Conservation (phyloP, 2,797 vertebrate species). For the Helostoma temminkii region DNA sequence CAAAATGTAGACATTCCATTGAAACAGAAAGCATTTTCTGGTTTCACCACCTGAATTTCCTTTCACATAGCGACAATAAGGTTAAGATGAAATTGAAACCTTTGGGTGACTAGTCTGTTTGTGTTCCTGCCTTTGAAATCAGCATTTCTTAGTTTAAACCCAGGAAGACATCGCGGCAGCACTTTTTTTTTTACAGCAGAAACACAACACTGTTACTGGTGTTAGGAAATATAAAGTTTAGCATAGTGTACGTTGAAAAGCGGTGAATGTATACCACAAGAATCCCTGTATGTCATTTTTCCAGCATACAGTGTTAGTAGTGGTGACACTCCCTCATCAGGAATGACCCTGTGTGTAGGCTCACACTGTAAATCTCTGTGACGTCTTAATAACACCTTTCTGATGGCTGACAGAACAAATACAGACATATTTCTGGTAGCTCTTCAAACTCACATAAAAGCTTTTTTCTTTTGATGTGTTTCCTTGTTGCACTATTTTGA, state of each 20-base stretch:
- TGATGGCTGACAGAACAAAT: conserved; percentile 50
- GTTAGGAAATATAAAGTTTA: not conserved
- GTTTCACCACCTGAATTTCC: not conserved
- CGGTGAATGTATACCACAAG: not conserved
- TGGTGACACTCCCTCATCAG: conserved; percentile 78
- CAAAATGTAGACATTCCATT: not conserved
- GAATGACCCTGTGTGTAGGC: conserved; percentile 70
- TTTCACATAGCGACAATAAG: not conserved
- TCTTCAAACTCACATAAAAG: conserved; percentile 19
- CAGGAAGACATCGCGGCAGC: not conserved
- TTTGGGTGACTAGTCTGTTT: not conserved
- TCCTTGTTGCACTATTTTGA: not conserved
- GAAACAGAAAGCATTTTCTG: not conserved
- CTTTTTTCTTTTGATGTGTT: conserved; percentile 12
- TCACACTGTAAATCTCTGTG: conserved; percentile 76
- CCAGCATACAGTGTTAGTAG: conserved; percentile 48
- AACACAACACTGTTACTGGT: too few species aligned
- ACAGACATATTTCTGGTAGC: conserved; percentile 44
- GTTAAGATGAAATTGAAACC: not conserved
- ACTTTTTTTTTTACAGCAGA: too few species aligned
- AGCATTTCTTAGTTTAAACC: not conserved
- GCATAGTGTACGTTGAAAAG: not conserved
- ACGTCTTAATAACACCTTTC: conserved; percentile 80
- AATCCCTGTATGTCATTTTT: conserved; percentile 26
- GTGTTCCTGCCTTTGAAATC: not conserved